Evolutionary conservation across 2,888 invertebrate species (phyloP).

Genomic region (Timandra comae): DNA sequence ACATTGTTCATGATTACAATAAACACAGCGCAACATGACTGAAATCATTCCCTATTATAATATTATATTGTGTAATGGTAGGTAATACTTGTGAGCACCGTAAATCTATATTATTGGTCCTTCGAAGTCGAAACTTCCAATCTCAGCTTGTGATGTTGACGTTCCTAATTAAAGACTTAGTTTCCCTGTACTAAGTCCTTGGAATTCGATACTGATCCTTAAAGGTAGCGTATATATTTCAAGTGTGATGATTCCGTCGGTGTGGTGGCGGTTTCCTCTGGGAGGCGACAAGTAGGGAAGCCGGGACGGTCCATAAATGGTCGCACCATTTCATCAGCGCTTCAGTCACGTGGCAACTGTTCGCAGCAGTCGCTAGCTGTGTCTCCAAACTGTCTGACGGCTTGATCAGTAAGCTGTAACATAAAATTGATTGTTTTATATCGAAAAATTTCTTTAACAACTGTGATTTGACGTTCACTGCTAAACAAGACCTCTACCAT

Average conservation of each 20-base stretch:
- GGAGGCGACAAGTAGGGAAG: constrained; percentile 78
- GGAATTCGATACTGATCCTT: background rate
- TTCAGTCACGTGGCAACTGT: constrained; percentile 91
- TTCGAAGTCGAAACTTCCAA: constrained; percentile 11
- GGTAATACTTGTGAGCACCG: constrained; percentile 37
- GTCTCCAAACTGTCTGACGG: constrained; percentile 79
- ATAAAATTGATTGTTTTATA: constrained; percentile 1
- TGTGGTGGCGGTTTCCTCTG: constrained; percentile 62
- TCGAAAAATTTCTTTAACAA: background rate
- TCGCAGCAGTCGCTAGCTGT: constrained; percentile 90
- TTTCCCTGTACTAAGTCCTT: background rate
- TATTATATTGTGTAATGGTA: constrained; percentile 24
- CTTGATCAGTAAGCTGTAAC: constrained; percentile 78
- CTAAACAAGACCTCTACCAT: background rate
- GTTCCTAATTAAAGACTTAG: constrained; percentile 5
- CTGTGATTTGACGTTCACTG: background rate
- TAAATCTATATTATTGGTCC: constrained; percentile 13
- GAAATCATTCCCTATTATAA: constrained; percentile 28
- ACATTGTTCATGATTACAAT: constrained; percentile 46
- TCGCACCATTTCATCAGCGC: constrained; percentile 87
- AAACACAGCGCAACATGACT: constrained; percentile 62
- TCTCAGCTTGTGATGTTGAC: constrained; percentile 11
- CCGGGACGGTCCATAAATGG: constrained; percentile 87
- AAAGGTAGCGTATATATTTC: constrained; percentile 21
- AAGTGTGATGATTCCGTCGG: constrained; percentile 50